Conservation (phyloP, 1,140 invertebrate species). For the Eriosoma lanigerum region DNA sequence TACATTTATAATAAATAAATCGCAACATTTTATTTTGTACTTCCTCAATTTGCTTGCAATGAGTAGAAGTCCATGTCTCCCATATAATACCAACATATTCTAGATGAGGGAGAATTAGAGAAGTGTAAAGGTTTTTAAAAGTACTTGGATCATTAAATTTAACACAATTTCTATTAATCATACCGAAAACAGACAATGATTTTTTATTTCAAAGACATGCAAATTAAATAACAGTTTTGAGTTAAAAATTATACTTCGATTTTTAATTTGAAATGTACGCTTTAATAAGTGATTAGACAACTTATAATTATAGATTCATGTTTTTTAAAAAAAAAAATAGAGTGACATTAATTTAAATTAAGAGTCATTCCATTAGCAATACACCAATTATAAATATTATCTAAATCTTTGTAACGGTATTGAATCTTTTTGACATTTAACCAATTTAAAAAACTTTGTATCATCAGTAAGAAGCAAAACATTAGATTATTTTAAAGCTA, state of each 20-base stretch:
- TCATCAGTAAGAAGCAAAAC: not conserved
- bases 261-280: too few species aligned
- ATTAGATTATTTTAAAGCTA: not conserved
- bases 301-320: not conserved
- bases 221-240: not conserved
- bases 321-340: not conserved
- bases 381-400: not conserved
- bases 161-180: not conserved
- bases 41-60: slow-evolving; percentile 4
- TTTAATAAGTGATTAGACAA: too few species aligned
- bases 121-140: not conserved
- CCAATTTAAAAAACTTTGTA: not conserved
- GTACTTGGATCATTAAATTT: too few species aligned
- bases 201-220: not conserved
- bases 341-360: not conserved
- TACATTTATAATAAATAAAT: slow-evolving; percentile 1
- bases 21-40: not conserved
- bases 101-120: too few species aligned
- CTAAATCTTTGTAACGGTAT: not conserved
- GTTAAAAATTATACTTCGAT: too few species aligned
- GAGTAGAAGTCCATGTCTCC: too few species aligned
- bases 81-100: too few species aligned
- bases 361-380: not conserved
- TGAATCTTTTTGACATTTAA: not conserved
- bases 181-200: not conserved